Conservation (phyloP, 2,797 vertebrate species). For the Steatocranus sp. region DNA sequence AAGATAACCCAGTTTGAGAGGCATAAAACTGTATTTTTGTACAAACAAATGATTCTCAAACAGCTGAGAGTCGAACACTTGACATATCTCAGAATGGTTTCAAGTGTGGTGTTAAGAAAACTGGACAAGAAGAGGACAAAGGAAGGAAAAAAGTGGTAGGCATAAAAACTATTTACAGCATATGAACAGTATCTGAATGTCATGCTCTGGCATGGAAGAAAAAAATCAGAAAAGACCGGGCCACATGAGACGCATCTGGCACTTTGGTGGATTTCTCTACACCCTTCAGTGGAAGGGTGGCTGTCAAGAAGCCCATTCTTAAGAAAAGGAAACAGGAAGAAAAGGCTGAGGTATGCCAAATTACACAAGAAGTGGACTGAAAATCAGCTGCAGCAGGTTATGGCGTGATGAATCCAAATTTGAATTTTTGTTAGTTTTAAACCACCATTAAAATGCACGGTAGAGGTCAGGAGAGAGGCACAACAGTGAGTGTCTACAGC, state of each 20-base stretch:
- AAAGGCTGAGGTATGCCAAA: not conserved
- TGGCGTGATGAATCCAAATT: not conserved
- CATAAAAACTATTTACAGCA: not conserved
- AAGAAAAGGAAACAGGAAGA: not conserved
- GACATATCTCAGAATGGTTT: not conserved
- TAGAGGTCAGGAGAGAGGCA: not conserved
- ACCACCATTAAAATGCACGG: not conserved
- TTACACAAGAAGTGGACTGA: not conserved
- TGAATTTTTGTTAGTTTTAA: not conserved
- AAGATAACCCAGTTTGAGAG: not conserved
- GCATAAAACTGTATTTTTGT: not conserved
- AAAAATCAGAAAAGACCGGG: not conserved
- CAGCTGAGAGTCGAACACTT: not conserved
- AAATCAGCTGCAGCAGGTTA: not conserved
- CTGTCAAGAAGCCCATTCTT: not conserved
- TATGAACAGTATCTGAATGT: not conserved
- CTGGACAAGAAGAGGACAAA: not conserved
- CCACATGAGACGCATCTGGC: not conserved
- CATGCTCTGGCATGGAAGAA: not conserved
- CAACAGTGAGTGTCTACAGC: not conserved
- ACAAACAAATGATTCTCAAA: not conserved
- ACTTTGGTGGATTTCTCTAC: not conserved
- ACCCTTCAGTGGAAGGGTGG: not conserved
- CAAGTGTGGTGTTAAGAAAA: not conserved
- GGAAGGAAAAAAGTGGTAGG: not conserved